phyloP scores from a whole-genome alignment of 2,113 vertebrate species.

The Nicator chloris region DNA sequence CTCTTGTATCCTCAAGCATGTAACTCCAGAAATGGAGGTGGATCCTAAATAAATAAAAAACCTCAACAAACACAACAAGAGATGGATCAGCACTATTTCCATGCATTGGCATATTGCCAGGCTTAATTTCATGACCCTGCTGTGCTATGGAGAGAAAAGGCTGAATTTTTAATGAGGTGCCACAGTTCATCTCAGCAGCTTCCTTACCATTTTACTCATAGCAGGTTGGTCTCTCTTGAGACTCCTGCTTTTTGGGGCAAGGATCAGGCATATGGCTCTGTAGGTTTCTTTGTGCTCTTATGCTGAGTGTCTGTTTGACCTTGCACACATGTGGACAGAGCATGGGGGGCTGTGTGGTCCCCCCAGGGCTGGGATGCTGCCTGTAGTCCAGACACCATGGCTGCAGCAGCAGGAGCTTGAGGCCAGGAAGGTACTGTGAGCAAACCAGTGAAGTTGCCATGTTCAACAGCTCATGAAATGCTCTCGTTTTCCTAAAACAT shows the following conservation, averaged over 20 bases:
- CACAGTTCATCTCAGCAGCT: not conserved
- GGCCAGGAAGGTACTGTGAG: accelerated
- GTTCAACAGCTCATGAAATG: not conserved
- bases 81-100: not conserved
- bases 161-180: not conserved
- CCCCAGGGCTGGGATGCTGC: not conserved
- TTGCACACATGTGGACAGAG: not conserved
- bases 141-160: not conserved
- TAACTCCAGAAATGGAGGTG: not conserved
- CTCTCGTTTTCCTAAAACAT: not conserved
- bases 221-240: not conserved
- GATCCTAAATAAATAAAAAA: not conserved
- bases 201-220: not conserved
- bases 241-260: not conserved
- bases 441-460: accelerated
- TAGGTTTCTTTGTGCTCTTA: not conserved
- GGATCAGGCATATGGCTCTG: not conserved
- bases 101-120: not conserved
- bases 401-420: not conserved
- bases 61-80: not conserved
- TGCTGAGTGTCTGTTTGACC: not conserved
- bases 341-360: not conserved
- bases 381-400: not conserved
- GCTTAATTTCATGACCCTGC: not conserved
- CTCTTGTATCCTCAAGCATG: not conserved